Base-by-base conservation (phyloP, 2,888 invertebrate genomes). In the Andrena marginata region DNA sequence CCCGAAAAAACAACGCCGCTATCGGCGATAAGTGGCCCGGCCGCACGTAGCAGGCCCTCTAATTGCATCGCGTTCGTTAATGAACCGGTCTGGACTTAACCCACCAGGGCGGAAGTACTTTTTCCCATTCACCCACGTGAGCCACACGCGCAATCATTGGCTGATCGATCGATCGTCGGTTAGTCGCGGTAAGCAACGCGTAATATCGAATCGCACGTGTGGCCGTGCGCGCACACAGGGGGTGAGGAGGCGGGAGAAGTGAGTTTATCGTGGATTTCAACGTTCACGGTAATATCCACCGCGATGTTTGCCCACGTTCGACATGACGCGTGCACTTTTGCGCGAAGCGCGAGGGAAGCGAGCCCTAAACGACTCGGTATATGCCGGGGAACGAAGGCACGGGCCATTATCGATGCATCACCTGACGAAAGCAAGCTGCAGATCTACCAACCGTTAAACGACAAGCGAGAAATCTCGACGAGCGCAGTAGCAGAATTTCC, bases 31-130 rank as follows among this genome's bases (percentile, higher is more conserved):
- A 62, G 59, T 80, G 70, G 54, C 62, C 23, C 42, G 48, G 26
- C 29, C 48, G 62, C 42, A 23, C 69, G 59, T 59, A 68, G 68
- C 60, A 74, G 48, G 49, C 65, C 71, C 35, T 71, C 74, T 82
- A 81, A 83, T 82, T 81, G 70, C 71, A 60, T 73, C 74, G 70
- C 70, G 42, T 49, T 68, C 76, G 77, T 77, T 83, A 73, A 76
- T 77, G 76, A 74, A 77, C 70, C 77, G 2, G 33, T 33, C 59
- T 23, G 67, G 67, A 80, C 67, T 70, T 76, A 62, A 49, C 20
- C 56, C 69, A 23, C 48, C 23, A n/a, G 26, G 23, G n/a, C 13
- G 48, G 20, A 54, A 42, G 10, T 33, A 3, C 49, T 49, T 51
- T 70, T 59, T 48, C 48, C 63, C 33, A 31, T 60, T 64, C 73